Percentiles rank a stretch among this genome's conserved stretches.
Conservation (phyloP, 2,888 invertebrate genomes). For the Tetragonisca angustula region DNA sequence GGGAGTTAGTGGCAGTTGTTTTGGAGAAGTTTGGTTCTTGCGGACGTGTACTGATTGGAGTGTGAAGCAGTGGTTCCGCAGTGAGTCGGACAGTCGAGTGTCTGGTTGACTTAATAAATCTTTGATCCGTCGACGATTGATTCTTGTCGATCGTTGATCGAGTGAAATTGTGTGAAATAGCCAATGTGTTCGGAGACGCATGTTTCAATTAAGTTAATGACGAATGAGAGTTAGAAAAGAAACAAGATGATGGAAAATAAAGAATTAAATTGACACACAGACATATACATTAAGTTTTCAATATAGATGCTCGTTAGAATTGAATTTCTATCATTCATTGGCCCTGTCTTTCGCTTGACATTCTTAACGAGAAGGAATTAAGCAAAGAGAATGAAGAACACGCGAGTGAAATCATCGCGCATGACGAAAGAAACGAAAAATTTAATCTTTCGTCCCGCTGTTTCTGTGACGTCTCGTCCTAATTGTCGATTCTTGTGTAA, state of each 20-base stretch:
- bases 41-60: background rate
- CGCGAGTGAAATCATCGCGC: conserved; percentile 55
- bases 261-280: no score
- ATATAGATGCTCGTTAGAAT: no score
- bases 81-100: background rate
- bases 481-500: background rate
- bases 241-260: no score
- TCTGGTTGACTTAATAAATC: background rate
- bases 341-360: no score
- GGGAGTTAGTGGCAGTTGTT: background rate
- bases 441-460: background rate
- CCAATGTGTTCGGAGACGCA: no score
- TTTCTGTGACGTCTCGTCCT: conserved; percentile 23
- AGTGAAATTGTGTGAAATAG: no score
- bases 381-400: conserved; percentile 24
- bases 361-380: background rate
- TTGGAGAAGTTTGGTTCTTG: background rate
- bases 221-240: no score
- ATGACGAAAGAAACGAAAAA: conserved; percentile 26
- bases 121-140: background rate
- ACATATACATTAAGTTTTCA: no score
- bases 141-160: background rate
- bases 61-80: background rate
- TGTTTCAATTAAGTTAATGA: no score
- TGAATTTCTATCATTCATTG: no score